A percentile compares a stretch with the other conserved stretches of the same genome.
Evolutionary conservation across 30 jellyfish, hydroid and myxozoan species (phyloP).

Genomic region (Hydractinia symbiolongicarpus): DNA sequence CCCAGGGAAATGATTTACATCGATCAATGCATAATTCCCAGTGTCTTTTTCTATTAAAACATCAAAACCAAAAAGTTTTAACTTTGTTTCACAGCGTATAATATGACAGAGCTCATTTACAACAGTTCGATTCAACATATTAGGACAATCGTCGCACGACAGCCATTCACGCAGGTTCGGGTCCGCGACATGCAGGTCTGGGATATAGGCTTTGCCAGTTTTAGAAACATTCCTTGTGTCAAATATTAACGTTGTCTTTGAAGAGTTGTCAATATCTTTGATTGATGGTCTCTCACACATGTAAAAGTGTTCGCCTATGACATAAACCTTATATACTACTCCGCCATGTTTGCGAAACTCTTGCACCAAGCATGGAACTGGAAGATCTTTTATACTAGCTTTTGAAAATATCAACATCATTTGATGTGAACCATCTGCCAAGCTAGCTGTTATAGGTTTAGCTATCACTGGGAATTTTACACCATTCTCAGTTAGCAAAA

Average conservation of each 20-base stretch:
- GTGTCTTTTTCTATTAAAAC: conserved; percentile 49
- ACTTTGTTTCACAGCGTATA: conserved; percentile 24
- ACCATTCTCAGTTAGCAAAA: conserved; percentile 17
- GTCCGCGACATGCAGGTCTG: conserved; percentile 49
- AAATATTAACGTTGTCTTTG: conserved; percentile 34
- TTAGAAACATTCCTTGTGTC: conserved; percentile 69
- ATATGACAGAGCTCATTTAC: conserved; percentile 42
- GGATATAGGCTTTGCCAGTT: conserved; percentile 46
- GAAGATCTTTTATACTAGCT: conserved; percentile 38
- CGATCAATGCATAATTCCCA: conserved; percentile 80
- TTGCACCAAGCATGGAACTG: conserved; percentile 78
- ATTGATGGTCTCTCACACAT: conserved; percentile 89
- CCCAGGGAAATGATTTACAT: conserved; percentile 91
- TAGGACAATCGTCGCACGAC: conserved; percentile 54
- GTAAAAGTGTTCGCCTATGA: conserved; percentile 53
- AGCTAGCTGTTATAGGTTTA: conserved; percentile 71
- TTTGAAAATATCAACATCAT: conserved; percentile 60
- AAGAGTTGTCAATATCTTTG: conserved; percentile 38
- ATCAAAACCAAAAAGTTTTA: conserved; percentile 74
- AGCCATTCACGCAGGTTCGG: conserved; percentile 31
- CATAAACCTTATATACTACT: conserved; percentile 54
- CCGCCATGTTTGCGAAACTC: conserved; percentile 90
- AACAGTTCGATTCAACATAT: conserved; percentile 47
- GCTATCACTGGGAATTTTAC: conserved; percentile 58
- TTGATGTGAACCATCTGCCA: conserved; percentile 62